Conservation (phyloP, 2,113 vertebrate genomes). For the Nipponia nippon region DNA sequence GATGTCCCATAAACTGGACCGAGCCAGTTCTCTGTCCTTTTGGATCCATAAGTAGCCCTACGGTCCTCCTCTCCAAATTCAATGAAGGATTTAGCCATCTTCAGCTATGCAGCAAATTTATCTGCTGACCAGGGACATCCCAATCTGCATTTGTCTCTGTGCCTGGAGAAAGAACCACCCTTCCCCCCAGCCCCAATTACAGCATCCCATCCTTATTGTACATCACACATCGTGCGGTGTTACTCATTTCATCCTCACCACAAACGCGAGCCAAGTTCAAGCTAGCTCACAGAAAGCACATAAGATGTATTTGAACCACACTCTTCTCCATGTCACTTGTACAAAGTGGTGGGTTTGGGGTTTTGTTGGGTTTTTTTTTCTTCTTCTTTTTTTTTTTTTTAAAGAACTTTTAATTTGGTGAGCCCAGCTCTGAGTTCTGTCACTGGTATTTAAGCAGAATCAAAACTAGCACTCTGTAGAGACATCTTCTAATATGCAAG, state of each 20-base stretch:
- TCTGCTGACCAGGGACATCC: not conserved
- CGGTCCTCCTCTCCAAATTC: not conserved
- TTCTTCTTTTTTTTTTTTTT: too few species aligned
- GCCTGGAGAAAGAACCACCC: not conserved
- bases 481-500: not conserved
- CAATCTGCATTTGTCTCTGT: not conserved
- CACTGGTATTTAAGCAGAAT: not conserved
- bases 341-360: not conserved
- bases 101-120: not conserved
- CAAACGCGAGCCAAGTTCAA: not conserved
- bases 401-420: not conserved
- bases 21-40: not conserved
- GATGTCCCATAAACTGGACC: not conserved
- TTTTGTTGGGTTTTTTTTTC: not conserved
- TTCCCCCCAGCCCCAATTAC: not conserved
- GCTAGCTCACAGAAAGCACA: not conserved
- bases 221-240: not conserved
- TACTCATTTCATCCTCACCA: not conserved
- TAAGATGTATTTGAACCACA: accelerated
- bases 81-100: not conserved
- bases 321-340: not conserved
- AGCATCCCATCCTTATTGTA: not conserved
- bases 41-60: not conserved
- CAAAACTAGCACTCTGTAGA: not conserved
- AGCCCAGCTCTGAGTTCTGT: not conserved